Evolutionary conservation across 35 echinoderm and acorn worm genomes (phyloP).

Genomic region (Heliocidaris erythrogramma): DNA sequence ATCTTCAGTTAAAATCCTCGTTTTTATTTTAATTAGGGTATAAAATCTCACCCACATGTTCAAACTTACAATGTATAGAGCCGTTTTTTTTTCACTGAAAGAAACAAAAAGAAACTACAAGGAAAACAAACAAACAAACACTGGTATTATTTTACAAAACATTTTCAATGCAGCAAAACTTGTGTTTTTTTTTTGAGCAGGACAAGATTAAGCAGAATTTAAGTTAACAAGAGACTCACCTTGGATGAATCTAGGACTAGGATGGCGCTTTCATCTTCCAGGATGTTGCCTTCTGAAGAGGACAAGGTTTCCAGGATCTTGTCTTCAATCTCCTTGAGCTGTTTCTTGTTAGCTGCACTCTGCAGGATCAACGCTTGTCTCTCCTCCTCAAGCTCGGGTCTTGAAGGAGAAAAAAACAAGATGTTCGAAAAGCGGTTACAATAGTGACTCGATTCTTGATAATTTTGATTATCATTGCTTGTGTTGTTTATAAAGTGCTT

Average conservation of each 20-base stretch:
- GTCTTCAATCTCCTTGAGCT: slow-evolving; percentile 99
- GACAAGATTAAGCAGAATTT: not conserved
- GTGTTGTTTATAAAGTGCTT: too few species aligned
- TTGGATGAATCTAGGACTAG: slow-evolving; percentile 94
- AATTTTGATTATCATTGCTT: too few species aligned
- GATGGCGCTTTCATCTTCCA: slow-evolving; percentile 96
- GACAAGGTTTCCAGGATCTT: slow-evolving; percentile 97
- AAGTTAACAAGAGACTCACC: slow-evolving; percentile 31
- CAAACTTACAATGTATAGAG: not conserved
- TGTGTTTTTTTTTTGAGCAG: not conserved
- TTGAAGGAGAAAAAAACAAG: slow-evolving; percentile 39
- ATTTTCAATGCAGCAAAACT: too few species aligned
- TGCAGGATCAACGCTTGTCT: slow-evolving; percentile 90
- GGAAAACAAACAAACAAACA: too few species aligned
- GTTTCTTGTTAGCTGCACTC: slow-evolving; percentile 97
- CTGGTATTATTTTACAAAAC: too few species aligned
- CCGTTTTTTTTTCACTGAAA: not conserved
- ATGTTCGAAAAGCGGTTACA: not conserved
- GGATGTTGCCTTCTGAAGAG: slow-evolving; percentile 96
- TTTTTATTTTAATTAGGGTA: too few species aligned
- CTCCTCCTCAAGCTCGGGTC: slow-evolving; percentile 95
- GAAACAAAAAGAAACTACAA: too few species aligned
- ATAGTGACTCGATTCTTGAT: not conserved
- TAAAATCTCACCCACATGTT: too few species aligned
- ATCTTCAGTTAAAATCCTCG: too few species aligned